phyloP scores from a whole-genome alignment of 2,888 invertebrate genomes.

The Matsumyia berberina region DNA sequence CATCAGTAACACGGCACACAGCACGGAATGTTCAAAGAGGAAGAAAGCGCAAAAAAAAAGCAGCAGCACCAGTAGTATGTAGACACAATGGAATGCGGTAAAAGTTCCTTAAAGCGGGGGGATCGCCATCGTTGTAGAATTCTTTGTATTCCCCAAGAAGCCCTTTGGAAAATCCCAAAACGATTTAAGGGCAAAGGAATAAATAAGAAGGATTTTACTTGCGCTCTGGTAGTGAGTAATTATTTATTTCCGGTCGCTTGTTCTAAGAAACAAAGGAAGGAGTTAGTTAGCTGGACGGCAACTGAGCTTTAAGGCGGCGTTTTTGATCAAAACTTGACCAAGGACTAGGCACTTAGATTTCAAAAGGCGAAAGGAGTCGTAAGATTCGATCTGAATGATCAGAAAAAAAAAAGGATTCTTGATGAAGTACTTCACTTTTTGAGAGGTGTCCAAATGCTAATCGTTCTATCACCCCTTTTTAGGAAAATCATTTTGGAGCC shows the following conservation, averaged over 20 bases:
- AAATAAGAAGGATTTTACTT: conserved; percentile 46
- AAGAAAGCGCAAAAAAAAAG: conserved; percentile 29
- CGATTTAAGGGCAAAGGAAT: conserved; percentile 50
- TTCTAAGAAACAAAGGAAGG: neutral
- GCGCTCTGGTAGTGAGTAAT: conserved; percentile 20
- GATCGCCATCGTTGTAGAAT: conserved; percentile 2
- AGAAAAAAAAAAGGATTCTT: too few relatives aligned
- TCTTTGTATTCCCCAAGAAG: conserved; percentile 33
- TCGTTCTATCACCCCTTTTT: too few relatives aligned
- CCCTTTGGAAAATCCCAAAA: conserved; percentile 49
- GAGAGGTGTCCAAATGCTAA: too few relatives aligned
- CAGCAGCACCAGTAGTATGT: conserved; percentile 11
- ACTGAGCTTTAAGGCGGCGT: neutral
- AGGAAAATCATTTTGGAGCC: too few relatives aligned
- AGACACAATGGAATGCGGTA: conserved; percentile 50
- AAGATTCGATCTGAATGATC: too few relatives aligned
- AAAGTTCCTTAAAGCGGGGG: conserved; percentile 16
- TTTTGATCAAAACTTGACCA: neutral
- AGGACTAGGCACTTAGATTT: too few relatives aligned
- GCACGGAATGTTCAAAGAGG: conserved; percentile 26
- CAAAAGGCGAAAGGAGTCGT: too few relatives aligned
- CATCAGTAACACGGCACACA: conserved; percentile 31
- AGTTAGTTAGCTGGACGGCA: neutral
- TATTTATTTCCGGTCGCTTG: conserved; percentile 20
- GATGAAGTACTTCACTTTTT: too few relatives aligned